These are phyloP conservation scores for Ameiurus melas DNA, from an alignment of 2,113 vertebrate species.

Conservation along the genomic window DNA sequence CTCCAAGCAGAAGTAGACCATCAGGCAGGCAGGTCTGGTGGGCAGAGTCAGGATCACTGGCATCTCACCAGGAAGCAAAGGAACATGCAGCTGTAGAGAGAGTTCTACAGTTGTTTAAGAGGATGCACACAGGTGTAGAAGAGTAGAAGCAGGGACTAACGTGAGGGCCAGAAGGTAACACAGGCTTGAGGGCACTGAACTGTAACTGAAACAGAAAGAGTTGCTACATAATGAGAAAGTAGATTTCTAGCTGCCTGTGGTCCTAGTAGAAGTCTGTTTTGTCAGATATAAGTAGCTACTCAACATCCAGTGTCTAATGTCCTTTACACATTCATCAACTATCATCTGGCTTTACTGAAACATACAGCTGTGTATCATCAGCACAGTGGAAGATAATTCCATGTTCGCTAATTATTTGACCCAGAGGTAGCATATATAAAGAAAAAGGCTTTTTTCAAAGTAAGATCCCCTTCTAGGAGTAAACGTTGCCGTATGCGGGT, in stretches of 20 bases:
- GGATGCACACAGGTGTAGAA: background rate
- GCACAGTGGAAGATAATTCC: background rate
- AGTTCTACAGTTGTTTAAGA: background rate
- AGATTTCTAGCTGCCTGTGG: background rate
- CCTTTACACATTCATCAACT: background rate
- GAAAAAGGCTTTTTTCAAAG: too few species aligned
- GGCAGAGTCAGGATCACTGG: too few species aligned
- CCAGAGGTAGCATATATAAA: background rate
- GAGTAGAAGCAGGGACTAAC: background rate
- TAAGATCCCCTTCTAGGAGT: too few species aligned
- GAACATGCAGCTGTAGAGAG: background rate
- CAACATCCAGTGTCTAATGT: background rate
- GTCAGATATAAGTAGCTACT: background rate
- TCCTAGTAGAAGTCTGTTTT: background rate
- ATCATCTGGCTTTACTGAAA: background rate
- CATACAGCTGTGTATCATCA: background rate
- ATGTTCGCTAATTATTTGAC: background rate
- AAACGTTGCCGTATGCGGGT: too few species aligned
- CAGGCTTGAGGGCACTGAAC: background rate
- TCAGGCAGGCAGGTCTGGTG: background rate
- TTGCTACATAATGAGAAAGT: background rate
- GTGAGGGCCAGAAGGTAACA: background rate
- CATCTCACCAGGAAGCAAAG: too few species aligned
- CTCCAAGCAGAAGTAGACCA: background rate
- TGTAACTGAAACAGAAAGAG: background rate